Conservation (phyloP, 2,797 vertebrate genomes). For the Poeciliopsis gracilis region DNA sequence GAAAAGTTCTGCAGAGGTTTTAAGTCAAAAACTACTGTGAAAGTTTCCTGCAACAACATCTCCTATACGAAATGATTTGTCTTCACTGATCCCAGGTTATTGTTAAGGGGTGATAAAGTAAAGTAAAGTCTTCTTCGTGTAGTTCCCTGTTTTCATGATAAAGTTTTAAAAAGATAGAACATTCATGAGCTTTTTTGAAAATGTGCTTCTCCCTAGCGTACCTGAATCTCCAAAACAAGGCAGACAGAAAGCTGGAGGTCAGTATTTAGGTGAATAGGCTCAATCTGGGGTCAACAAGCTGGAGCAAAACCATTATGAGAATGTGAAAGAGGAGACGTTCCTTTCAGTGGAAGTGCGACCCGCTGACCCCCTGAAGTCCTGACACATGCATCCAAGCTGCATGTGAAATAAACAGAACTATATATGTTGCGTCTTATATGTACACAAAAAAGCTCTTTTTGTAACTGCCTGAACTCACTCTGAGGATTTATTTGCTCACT, state of each 20-base stretch:
- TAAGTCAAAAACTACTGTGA: conserved; percentile 42
- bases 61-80: conserved; percentile 27
- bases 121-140: neutral
- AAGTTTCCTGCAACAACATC: conserved; percentile 46
- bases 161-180: neutral
- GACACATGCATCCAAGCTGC: conserved; percentile 23
- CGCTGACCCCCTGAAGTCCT: conserved; percentile 23
- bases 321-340: conserved; percentile 65
- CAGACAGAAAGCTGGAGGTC: conserved; percentile 27
- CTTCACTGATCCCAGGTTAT: conserved; percentile 28
- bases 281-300: conserved; percentile 44
- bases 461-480: neutral
- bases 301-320: conserved; percentile 46
- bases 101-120: conserved; percentile 17
- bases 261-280: conserved; percentile 32
- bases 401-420: conserved; percentile 44
- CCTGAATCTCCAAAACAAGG: conserved; percentile 9
- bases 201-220: conserved; percentile 1
- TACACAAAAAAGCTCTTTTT: conserved; percentile 4
- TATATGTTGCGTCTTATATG: conserved; percentile 23
- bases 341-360: conserved; percentile 18
- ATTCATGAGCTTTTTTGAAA: neutral
- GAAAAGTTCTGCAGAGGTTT: conserved; percentile 32
- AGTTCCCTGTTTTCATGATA: neutral
- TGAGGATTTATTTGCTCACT: too few species aligned